Conservation (phyloP, 2,797 vertebrate species). For the Poecile montanus region DNA sequence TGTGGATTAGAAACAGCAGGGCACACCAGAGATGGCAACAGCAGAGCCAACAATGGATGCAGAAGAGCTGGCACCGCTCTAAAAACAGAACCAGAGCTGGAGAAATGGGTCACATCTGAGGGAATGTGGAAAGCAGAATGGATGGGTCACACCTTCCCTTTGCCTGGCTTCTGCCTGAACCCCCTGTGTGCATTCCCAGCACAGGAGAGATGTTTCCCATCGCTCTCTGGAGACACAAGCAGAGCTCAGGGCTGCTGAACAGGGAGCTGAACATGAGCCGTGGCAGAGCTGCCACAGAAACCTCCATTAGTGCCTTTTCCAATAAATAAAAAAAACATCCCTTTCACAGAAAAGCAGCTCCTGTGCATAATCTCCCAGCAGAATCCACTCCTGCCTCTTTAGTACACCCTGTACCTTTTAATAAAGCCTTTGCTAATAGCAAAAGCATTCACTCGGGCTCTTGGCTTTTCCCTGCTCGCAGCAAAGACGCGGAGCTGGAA, state of each 20-base stretch:
- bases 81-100: background rate
- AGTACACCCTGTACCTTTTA: constrained; percentile 24
- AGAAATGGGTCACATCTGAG: background rate
- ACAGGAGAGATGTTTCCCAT: background rate
- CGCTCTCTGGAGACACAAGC: background rate
- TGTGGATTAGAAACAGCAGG: constrained; percentile 17
- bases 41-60: background rate
- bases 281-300: background rate
- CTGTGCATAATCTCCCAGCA: background rate
- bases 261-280: background rate
- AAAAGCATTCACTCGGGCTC: constrained; percentile 36
- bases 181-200: background rate
- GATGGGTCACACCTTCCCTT: background rate
- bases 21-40: background rate
- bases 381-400: background rate
- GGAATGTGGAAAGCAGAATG: background rate
- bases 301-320: background rate
- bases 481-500: constrained; percentile 60
- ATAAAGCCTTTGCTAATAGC: constrained; percentile 56
- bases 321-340: fast-evolving
- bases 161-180: background rate
- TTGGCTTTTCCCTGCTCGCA: background rate
- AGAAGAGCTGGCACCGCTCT: background rate
- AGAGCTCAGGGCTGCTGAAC: background rate
- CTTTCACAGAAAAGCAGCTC: background rate